Evolutionary conservation across 2,888 invertebrate genomes (phyloP).

Genomic region (Calliopum simillimum): DNA sequence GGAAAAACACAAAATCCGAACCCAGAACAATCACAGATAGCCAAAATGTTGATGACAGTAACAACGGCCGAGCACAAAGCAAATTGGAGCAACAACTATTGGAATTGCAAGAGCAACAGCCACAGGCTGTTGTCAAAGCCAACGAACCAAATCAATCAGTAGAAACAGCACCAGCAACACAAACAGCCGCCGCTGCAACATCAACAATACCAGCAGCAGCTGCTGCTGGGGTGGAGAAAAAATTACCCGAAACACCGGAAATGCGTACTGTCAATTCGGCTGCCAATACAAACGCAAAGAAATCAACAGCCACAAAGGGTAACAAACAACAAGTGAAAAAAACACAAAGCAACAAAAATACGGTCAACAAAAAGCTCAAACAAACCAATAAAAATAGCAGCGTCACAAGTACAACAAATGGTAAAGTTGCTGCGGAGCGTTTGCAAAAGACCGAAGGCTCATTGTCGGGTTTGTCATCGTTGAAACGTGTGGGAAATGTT

Average conservation of each 20-base stretch:
- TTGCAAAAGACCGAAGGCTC: slow-evolving; percentile 78
- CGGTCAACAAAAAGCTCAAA: slow-evolving; percentile 59
- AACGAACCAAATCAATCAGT: too few species aligned
- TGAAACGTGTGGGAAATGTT: slow-evolving; percentile 84
- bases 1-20: slow-evolving; percentile 63
- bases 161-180: slow-evolving; percentile 37
- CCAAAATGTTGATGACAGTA: slow-evolving; percentile 2
- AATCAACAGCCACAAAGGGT: slow-evolving; percentile 46
- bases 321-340: slow-evolving; percentile 37
- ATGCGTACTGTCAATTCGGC: slow-evolving; percentile 41
- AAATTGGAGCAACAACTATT: slow-evolving; percentile 66
- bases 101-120: slow-evolving; percentile 56
- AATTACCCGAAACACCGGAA: slow-evolving; percentile 52
- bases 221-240: slow-evolving; percentile 57
- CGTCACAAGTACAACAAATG: slow-evolving; percentile 45
- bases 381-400: slow-evolving; percentile 51
- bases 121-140: slow-evolving; percentile 45
- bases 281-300: slow-evolving; percentile 43
- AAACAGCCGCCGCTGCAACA: slow-evolving; percentile 38
- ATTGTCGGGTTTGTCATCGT: slow-evolving; percentile 81
- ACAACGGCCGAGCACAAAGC: slow-evolving; percentile 51
- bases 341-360: slow-evolving; percentile 44
- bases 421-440: slow-evolving; percentile 52
- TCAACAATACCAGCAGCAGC: slow-evolving; percentile 49
- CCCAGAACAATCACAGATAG: slow-evolving; percentile 46